phyloP scores from a whole-genome alignment of 2,113 vertebrate genomes.

The Microcebus jonahi region DNA sequence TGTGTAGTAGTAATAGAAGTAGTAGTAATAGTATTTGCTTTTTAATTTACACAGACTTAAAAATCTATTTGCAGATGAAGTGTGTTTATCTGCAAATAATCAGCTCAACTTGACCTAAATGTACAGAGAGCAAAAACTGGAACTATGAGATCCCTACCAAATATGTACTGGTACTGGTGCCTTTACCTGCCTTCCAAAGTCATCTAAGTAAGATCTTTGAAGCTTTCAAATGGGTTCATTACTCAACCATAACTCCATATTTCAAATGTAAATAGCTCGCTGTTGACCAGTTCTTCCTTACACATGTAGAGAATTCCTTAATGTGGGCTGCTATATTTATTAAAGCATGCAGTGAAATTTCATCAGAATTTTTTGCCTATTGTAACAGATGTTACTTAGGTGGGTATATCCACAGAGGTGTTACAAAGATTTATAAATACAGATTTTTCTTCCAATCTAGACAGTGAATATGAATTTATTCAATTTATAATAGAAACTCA shows the following conservation, averaged over 20 bases:
- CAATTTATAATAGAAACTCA: neutral
- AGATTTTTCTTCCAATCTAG: neutral
- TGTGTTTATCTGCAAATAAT: neutral
- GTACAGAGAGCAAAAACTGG: neutral
- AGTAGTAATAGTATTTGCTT: neutral
- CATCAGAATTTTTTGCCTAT: neutral
- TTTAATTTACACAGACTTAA: neutral
- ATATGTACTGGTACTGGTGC: neutral
- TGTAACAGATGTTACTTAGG: neutral
- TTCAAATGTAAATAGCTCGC: neutral
- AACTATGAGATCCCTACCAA: neutral
- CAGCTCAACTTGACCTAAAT: neutral
- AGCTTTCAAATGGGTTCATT: neutral
- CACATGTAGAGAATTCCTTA: neutral
- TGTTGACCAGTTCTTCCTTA: neutral
- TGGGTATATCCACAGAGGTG: neutral
- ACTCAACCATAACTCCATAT: neutral
- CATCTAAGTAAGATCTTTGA: neutral
- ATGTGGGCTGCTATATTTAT: neutral
- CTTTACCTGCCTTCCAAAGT: neutral
- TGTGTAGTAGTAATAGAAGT: neutral
- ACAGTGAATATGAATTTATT: neutral
- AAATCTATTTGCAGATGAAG: neutral
- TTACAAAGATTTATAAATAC: neutral
- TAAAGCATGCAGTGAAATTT: neutral